Evolutionary conservation across 30 jellyfish, hydroid and myxozoan species (phyloP), one percentile per base, ranked within the genome.

Genomic region (Chironex yamaguchii): DNA sequence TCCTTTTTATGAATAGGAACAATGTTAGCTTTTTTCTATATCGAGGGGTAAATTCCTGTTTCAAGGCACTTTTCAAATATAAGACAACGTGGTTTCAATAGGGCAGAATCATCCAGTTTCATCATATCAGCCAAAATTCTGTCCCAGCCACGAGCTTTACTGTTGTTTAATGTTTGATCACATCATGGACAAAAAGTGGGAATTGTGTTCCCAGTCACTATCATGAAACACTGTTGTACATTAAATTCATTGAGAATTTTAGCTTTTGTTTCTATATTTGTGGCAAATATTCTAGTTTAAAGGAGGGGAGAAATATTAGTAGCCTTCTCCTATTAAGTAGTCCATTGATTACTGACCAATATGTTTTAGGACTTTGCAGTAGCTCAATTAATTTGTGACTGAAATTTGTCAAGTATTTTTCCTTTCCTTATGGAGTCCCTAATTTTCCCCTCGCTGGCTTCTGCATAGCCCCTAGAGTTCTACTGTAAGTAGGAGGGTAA

Each of bases 1-100:
- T 62, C 90, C 78, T 79, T 79, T 35, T 79, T 79, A 79, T 79
- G 90, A 82, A 79, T 75, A 79, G 82, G 90, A 34, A 62, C 48
- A 6, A 30, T 79, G 36, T 79, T 79, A 34, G 90, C 73, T 63
- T 62, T 62, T 74, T 79, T 79, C 90, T 82, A 62, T 29, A 62
- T 82, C 24, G 83, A 62, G 66, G 82, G 89, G 81, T 76, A 76
- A 22, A 76, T 76, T 13, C 89, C 89, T 52, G 89, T 54, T 76
- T 53, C 89, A 62, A 79, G 71, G 54, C 82, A 79, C 62, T 62
- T 63, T 78, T 79, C 73, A 23, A 51, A 79, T 12, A 79, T 62
- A 74, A 82, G 35, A 76, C 67, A 52, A n/a, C 50, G 67, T 33
- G 89, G 80, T 23, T 52, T 79, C 33, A 53, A 77, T 53, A 76